Base-by-base conservation (phyloP, 2,888 invertebrate species). In the Hedya salicella region DNA sequence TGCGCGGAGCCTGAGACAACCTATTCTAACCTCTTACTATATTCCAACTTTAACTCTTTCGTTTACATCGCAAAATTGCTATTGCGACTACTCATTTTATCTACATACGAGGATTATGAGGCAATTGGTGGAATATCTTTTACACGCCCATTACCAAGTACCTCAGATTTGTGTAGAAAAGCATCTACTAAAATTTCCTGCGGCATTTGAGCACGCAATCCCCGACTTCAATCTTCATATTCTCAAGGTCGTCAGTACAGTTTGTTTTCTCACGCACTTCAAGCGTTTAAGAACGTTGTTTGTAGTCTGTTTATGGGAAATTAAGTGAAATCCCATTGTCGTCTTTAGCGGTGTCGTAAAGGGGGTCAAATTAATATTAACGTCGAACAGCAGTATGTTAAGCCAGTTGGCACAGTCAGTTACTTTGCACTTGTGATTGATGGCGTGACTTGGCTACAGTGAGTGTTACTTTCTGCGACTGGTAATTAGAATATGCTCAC, bases 341-440 rank as follows among this genome's bases (percentile, higher is more conserved):
- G 6, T 54, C 30, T 42, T 56, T 16, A 56, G 42, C 54, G 42
- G 54, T 56, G 13, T 30, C 44, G 30, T 42, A 52, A 65, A 59
- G 19, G 36, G 44, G 64, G 64, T 44, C 57, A 17, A 59, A 59
- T 59, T 44, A 30, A 44, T 56, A 56, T 56, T 56, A 25, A 42
- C 13, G 42, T 16, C 25, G 54, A 16, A 32, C 9, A 36, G 13
- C 36, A 17, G 36, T 1, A 3, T 39, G 52, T 52, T 44, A 11
- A 40, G 13, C 11, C n/a, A 40, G 16, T 30, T 16, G 19, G 4
- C n/a, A n/a, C n/a, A 25, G 30, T 2, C 13, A 25, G n/a, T 50
- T 56, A 62, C 67, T 50, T 67, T 67, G 53, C 60, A 53, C 54
- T 61, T 61, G n/a, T n/a, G n/a, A n/a, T n/a, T n/a, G n/a, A n/a